Evolutionary conservation across 2,888 invertebrate species (phyloP).

Genomic region (Chrysodeixis includens): DNA sequence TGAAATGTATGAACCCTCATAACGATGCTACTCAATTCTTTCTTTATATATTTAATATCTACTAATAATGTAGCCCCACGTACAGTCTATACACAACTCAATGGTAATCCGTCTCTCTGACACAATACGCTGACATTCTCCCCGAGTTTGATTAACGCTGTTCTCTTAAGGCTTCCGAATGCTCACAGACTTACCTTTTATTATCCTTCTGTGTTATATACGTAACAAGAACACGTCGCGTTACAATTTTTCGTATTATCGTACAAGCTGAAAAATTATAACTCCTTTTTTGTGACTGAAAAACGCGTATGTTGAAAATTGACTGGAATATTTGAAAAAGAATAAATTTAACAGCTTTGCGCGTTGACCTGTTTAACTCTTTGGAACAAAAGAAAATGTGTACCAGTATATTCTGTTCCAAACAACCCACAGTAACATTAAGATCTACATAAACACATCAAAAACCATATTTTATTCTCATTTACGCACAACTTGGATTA

Average conservation of each 20-base stretch:
- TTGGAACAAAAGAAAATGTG: neutral
- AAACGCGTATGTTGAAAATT: no score
- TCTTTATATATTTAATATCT: no score
- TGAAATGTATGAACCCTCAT: no score
- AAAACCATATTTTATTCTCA: constrained; percentile 34
- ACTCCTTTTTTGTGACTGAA: no score
- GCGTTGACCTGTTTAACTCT: neutral
- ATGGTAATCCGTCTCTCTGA: constrained; percentile 65
- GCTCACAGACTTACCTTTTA: constrained; percentile 15
- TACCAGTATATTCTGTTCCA: constrained; percentile 19
- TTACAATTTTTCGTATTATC: no score
- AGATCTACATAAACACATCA: constrained; percentile 37
- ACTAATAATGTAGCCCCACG: neutral
- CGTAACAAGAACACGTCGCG: no score
- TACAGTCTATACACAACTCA: constrained; percentile 24
- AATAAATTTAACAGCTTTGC: neutral
- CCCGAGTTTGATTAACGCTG: constrained; percentile 65
- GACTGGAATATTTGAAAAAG: neutral
- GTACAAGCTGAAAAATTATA: no score
- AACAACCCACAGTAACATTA: constrained; percentile 37
- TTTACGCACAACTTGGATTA: constrained; percentile 51
- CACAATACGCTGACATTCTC: constrained; percentile 60
- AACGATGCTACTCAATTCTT: no score
- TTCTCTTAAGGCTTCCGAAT: constrained; percentile 43
- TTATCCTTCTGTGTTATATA: constrained; percentile 23